Evolutionary conservation across 2,113 vertebrate species (phyloP).

Genomic region (Pitta sordida): DNA sequence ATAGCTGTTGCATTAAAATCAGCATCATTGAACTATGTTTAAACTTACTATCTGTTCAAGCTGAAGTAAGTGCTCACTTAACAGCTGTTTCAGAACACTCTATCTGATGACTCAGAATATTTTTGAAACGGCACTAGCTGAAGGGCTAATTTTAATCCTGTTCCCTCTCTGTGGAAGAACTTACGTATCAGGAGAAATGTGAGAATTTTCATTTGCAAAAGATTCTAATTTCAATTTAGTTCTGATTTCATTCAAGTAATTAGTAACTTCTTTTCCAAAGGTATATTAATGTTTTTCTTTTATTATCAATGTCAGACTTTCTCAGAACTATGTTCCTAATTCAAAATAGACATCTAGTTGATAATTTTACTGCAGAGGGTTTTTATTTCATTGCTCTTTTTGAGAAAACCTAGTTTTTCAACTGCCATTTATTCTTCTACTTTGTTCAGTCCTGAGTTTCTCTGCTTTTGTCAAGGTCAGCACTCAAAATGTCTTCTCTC

Average conservation of each 20-base stretch:
- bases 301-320: not conserved
- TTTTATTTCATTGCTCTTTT: not conserved
- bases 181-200: not conserved
- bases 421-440: not conserved
- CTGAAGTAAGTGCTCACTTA: not conserved
- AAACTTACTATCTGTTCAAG: not conserved
- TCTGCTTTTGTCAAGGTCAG: conserved; percentile 33
- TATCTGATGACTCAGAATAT: not conserved
- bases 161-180: not conserved
- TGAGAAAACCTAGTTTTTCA: not conserved
- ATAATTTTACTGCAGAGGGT: not conserved
- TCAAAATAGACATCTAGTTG: not conserved
- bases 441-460: not conserved
- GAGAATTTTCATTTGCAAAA: not conserved
- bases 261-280: not conserved
- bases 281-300: not conserved
- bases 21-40: not conserved
- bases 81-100: not conserved
- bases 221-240: not conserved
- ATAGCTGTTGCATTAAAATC: not conserved
- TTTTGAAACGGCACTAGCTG: not conserved
- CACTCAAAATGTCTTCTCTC: not conserved
- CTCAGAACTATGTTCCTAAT: not conserved
- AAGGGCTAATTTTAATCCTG: not conserved
- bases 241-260: not conserved